phyloP scores from a whole-genome alignment of 2,888 invertebrate species.

The Nomada goodeniana region DNA sequence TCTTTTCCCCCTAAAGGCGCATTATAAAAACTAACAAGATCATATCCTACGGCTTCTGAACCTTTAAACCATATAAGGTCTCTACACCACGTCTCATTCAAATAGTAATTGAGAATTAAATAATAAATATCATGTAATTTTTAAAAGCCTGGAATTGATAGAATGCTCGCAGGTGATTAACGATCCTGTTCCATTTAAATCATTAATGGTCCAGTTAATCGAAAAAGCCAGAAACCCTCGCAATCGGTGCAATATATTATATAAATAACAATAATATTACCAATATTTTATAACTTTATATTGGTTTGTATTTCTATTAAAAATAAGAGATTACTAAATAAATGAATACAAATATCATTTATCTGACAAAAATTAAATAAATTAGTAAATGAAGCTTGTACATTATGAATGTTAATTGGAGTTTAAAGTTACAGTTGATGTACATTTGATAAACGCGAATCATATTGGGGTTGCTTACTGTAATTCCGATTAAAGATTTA shows the following conservation, averaged over 20 bases:
- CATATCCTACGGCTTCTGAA: conserved; percentile 44
- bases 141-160: background rate
- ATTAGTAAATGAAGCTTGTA: background rate
- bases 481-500: too few relatives aligned
- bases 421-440: background rate
- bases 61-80: conserved; percentile 39
- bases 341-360: too few relatives aligned
- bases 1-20: conserved; percentile 45
- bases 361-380: background rate
- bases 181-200: background rate
- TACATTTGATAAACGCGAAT: too few relatives aligned
- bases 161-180: background rate
- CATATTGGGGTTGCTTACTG: too few relatives aligned
- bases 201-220: background rate
- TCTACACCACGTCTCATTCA: conserved; percentile 28
- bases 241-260: too few relatives aligned
- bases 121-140: background rate
- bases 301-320: too few relatives aligned
- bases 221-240: too few relatives aligned
- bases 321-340: too few relatives aligned
- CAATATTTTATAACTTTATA: too few relatives aligned
- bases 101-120: background rate
- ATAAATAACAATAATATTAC: too few relatives aligned
- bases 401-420: background rate
- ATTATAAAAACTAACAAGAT: conserved; percentile 55